phyloP scores from a whole-genome alignment of 2,797 vertebrate species.

The Ctenopoma multispine region DNA sequence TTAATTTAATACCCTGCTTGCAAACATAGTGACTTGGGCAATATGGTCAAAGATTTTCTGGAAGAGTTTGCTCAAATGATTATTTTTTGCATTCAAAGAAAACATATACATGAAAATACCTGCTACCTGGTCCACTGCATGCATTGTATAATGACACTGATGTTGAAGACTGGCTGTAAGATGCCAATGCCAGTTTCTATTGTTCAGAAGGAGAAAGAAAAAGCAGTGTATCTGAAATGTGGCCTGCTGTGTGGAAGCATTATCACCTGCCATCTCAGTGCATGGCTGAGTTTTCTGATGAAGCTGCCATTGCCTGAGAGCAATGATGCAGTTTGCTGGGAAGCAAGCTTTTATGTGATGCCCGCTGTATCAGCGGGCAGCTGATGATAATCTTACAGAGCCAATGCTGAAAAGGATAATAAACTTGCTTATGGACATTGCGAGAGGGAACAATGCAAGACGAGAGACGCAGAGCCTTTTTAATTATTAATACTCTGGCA shows the following conservation, averaged over 20 bases:
- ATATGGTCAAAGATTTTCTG: no score
- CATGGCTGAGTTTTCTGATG: slow-evolving; percentile 65
- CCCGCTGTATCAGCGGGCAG: slow-evolving; percentile 75
- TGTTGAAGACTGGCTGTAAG: slow-evolving; percentile 31
- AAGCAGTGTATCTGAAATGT: slow-evolving; percentile 21
- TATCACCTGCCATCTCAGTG: slow-evolving; percentile 63
- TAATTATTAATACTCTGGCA: slow-evolving; percentile 82
- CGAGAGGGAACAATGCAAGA: slow-evolving; percentile 64
- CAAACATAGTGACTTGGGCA: background rate
- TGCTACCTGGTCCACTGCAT: background rate
- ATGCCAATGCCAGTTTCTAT: slow-evolving; percentile 2
- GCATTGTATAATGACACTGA: slow-evolving; percentile 29
- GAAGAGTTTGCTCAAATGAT: slow-evolving; percentile 3
- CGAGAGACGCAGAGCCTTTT: slow-evolving; percentile 64
- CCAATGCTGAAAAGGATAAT: slow-evolving; percentile 79
- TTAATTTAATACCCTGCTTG: slow-evolving; percentile 46
- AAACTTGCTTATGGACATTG: slow-evolving; percentile 75
- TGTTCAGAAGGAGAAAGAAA: slow-evolving; percentile 19
- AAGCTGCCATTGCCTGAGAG: slow-evolving; percentile 70
- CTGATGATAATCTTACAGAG: slow-evolving; percentile 79
- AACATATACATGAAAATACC: background rate
- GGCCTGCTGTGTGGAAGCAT: slow-evolving; percentile 60
- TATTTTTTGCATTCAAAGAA: background rate
- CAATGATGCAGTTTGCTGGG: slow-evolving; percentile 71
- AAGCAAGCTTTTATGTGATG: slow-evolving; percentile 71